Evolutionary conservation across 2,888 invertebrate genomes (phyloP), one percentile per base, ranked within the genome.

Genomic region (Myopa testacea): DNA sequence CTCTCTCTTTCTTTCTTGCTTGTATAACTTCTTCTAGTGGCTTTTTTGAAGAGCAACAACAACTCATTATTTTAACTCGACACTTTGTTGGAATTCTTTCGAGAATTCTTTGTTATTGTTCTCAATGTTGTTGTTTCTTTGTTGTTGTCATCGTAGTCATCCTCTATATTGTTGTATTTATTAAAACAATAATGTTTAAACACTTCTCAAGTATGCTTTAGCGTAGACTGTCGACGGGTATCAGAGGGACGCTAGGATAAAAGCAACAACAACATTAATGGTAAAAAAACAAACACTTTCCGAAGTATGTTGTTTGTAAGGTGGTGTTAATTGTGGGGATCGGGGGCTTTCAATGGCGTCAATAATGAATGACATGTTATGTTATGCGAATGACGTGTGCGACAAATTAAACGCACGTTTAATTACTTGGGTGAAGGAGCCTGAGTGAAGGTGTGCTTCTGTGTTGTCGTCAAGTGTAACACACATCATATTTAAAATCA

Each of bases 381-480:
- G 81, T 45, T 55, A 16, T n/a, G 83, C 80, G 81, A 80, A 81
- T 72, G 80, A 81, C 81, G 81, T 81, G 82, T 82, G 83, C 78
- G 81, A 74, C 80, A 82, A 82, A 82, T 82, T 82, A 83, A 74
- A 81, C 80, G 78, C 79, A 68, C 77, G 76, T 81, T n/a, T 81
- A 80, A 79, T 79, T 79, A 79, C 79, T 79, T 62, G 7, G 45
- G 38, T 45, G 62, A 50, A 10, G 34, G 40, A 5, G 40, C 16
- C 34, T 60, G 55, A 40, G 60, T 74, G 38, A 37, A 6, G 12
- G 16, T 55, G 79, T 72, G 78, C 73, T 75, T 77, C 34, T 78
- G 78, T 74, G 37, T 69, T 34, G 16, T 60, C 52, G 19, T 52
- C 14, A 55, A 60, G 26, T 40, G 19, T 38, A 5, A 55, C 55